Evolutionary conservation across 2,888 invertebrate genomes (phyloP), one percentile per base, ranked within the genome.

Genomic region (Hemithea aestivaria): DNA sequence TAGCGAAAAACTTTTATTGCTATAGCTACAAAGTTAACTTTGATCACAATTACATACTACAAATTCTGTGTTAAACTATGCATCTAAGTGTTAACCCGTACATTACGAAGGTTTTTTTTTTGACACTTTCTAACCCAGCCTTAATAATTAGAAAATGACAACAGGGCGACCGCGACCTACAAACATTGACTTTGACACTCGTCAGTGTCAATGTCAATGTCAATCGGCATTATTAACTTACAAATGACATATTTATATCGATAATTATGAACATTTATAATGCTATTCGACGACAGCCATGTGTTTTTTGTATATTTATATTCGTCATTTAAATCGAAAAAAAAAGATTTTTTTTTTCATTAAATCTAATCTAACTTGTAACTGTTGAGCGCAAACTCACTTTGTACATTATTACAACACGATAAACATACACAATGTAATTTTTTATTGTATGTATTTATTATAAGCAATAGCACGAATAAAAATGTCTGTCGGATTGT

Each of bases 111-210:
- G 44, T 39, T 40, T 25, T 49, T 48, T 47, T 47, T 70, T 73
- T 73, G 78, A 76, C 78, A 78, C 78, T 85, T 83, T 82, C 85
- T 82, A 84, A 85, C 74, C 75, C 85, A 85, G 87, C 87, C 87
- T 85, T 84, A 72, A 62, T 73, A n/a, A 83, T 85, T 82, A 85
- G 85, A 85, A 85, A 85, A 80, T 71, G 73, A 67, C 73, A 73
- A 72, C 52, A 50, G 71, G 75, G 78, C 81, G 79, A 76, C 56
- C 78, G 78, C 80, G 72, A 27, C 47, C 47, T 40, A 23, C 35
- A 10, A 39, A 46, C 12, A 27, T 46, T 46, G 50, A 50, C 46
- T 40, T 37, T 35, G 7, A 33, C 8, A 24, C 10, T 20, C 27
- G 31, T 41, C 40, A 46, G 33, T 29, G 35, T 30, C 6, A 6